Conservation (phyloP, 2,888 invertebrate genomes). For the Petrolisthes manimaculis region DNA sequence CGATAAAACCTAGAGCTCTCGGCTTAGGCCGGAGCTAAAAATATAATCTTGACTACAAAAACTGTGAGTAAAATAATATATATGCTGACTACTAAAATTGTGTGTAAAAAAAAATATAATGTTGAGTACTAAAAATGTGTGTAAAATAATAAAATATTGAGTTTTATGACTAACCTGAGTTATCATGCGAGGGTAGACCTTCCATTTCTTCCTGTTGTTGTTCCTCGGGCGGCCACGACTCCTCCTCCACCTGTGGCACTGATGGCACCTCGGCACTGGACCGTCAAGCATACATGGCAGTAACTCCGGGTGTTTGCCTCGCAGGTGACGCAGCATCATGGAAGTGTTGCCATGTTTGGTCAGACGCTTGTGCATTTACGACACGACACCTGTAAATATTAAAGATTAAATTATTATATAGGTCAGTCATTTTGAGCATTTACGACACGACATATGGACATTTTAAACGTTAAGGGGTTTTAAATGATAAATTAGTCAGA, state of each 20-base stretch:
- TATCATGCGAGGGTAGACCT: slow-evolving; percentile 20
- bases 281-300: slow-evolving; percentile 32
- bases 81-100: no score
- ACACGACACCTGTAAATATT: slow-evolving; percentile 9
- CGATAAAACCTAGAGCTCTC: no score
- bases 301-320: slow-evolving; percentile 53
- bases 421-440: no score
- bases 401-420: no score
- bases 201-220: slow-evolving; percentile 35
- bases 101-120: no score
- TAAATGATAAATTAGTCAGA: no score
- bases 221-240: slow-evolving; percentile 27
- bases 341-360: slow-evolving; percentile 55
- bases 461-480: no score
- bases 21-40: no score
- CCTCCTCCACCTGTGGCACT: neutral
- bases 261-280: neutral
- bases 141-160: neutral
- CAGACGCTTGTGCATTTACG: slow-evolving; percentile 49
- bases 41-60: no score
- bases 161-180: slow-evolving; percentile 14
- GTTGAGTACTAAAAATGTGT: no score
- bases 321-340: slow-evolving; percentile 52
- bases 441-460: no score
- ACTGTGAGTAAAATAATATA: no score